phyloP scores from a whole-genome alignment of 2,113 vertebrate species.

The Illadopsis cleaveri region DNA sequence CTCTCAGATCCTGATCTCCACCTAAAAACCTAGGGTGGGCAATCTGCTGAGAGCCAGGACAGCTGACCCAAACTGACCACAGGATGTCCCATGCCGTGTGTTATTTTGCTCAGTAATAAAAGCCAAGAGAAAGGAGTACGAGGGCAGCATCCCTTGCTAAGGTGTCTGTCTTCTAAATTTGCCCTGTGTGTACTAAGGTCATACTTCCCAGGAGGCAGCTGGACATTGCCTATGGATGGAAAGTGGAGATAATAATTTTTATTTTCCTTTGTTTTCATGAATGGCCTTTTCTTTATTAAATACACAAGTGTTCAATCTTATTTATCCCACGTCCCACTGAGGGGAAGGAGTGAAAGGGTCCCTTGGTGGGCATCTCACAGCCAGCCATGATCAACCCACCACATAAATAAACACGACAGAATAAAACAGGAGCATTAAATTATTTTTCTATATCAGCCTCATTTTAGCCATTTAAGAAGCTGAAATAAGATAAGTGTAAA shows the following conservation, averaged over 20 bases:
- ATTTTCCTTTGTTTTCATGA: background rate
- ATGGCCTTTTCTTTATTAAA: background rate
- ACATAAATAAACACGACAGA: background rate
- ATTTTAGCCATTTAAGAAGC: background rate
- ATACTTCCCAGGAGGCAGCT: background rate
- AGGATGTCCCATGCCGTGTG: background rate
- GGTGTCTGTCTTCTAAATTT: background rate
- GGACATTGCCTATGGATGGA: background rate
- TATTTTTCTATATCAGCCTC: background rate
- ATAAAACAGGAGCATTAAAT: background rate
- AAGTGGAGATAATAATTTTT: background rate
- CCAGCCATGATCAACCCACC: background rate
- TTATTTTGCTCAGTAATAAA: background rate
- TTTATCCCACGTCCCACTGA: background rate
- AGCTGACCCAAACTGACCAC: background rate
- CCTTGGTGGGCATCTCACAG: background rate
- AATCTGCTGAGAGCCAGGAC: background rate
- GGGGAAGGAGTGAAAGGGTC: background rate
- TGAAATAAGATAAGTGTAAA: background rate
- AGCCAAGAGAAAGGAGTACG: background rate
- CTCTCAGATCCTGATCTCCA: fast-evolving
- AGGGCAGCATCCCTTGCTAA: background rate
- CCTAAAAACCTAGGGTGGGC: background rate
- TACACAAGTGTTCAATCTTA: background rate
- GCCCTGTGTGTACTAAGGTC: background rate